Evolutionary conservation across 2,888 invertebrate genomes (phyloP).

Genomic region (Acronicta leporina): DNA sequence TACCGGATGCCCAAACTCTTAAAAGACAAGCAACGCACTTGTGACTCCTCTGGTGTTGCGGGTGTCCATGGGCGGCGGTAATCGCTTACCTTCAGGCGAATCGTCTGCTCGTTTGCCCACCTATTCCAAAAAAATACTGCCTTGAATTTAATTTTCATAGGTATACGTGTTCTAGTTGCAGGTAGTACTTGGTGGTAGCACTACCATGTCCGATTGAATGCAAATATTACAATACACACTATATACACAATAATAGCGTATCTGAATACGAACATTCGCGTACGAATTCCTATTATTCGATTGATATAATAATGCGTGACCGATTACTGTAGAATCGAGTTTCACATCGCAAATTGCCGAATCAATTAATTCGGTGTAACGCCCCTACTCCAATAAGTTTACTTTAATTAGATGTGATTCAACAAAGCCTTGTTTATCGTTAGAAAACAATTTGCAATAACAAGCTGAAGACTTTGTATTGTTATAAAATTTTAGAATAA

Average conservation of each 20-base stretch:
- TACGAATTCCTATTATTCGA: conserved; percentile 21
- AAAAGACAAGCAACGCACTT: too few relatives aligned
- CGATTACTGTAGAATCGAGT: conserved; percentile 41
- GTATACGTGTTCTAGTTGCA: too few relatives aligned
- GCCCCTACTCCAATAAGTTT: conserved; percentile 10
- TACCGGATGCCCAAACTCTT: too few relatives aligned
- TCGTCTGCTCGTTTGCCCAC: too few relatives aligned
- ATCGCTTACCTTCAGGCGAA: too few relatives aligned
- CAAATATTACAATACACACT: conserved; percentile 16
- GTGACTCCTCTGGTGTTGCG: too few relatives aligned
- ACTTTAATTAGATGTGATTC: conserved; percentile 20
- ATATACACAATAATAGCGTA: conserved; percentile 21
- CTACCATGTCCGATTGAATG: not conserved
- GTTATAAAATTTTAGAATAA: not conserved
- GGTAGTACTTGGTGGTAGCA: too few relatives aligned
- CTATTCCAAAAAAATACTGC: too few relatives aligned
- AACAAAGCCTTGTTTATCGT: conserved; percentile 6
- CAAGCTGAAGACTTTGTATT: not conserved
- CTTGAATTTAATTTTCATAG: too few relatives aligned
- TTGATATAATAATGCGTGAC: conserved; percentile 41
- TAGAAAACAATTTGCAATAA: conserved; percentile 10
- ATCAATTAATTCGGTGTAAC: conserved; percentile 30
- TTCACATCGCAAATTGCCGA: conserved; percentile 38
- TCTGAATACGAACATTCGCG: conserved; percentile 21
- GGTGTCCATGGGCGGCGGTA: too few relatives aligned